phyloP scores from a whole-genome alignment of 2,888 invertebrate species.

The Cryptocephalus primarius region DNA sequence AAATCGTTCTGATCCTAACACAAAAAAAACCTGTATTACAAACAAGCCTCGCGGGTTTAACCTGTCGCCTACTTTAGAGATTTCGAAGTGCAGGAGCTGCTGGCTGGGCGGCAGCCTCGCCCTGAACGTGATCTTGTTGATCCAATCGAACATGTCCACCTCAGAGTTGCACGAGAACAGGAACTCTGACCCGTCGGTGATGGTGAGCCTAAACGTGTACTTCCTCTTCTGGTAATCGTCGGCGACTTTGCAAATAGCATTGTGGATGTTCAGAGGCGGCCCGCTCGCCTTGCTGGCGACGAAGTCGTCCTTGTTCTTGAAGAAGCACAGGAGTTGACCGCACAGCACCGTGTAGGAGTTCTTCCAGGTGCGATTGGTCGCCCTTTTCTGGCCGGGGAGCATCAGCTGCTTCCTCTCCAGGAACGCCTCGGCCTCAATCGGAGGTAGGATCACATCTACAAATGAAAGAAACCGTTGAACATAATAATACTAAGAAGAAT shows the following conservation, averaged over 20 bases:
- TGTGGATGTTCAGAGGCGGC: constrained; percentile 70
- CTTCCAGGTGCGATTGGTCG: constrained; percentile 94
- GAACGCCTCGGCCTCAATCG: constrained; percentile 82
- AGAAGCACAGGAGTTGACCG: constrained; percentile 95
- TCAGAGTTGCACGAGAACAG: constrained; percentile 69
- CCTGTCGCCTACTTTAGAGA: constrained; percentile 28
- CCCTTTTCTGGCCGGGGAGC: constrained; percentile 86
- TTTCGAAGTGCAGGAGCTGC: constrained; percentile 75
- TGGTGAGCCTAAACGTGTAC: constrained; percentile 77
- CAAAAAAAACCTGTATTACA: not conserved
- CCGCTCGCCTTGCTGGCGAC: constrained; percentile 77
- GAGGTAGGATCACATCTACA: constrained; percentile 58
- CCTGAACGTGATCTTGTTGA: constrained; percentile 86
- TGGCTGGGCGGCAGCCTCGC: constrained; percentile 82
- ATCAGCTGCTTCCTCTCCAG: constrained; percentile 92
- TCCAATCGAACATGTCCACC: constrained; percentile 78
- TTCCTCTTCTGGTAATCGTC: constrained; percentile 93
- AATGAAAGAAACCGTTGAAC: constrained; percentile 4
- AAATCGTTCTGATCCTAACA: constrained; percentile 33
- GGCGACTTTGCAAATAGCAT: constrained; percentile 75
- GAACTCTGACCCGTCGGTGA: constrained; percentile 89
- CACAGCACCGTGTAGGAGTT: constrained; percentile 89
- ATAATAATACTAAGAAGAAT: too few species aligned
- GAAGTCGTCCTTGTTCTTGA: constrained; percentile 90
- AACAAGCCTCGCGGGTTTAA: not conserved